These are phyloP conservation scores for Micromussa lordhowensis DNA, from an alignment of 92 coral and sea anemone genomes.

Conservation along the genomic window DNA sequence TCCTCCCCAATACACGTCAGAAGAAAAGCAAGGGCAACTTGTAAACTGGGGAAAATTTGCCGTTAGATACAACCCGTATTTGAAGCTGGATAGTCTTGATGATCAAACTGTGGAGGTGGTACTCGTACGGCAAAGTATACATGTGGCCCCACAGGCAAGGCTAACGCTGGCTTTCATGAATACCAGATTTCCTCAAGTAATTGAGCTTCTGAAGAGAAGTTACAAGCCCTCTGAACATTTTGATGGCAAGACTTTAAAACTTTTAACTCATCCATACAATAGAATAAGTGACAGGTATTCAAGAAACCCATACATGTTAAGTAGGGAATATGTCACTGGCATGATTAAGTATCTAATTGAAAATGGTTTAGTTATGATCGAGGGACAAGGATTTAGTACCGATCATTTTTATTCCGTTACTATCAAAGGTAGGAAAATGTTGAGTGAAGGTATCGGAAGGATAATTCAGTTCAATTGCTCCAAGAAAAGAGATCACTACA, in stretches of 20 bases:
- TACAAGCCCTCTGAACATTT: neutral
- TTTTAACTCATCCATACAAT: no score
- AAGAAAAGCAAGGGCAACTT: neutral
- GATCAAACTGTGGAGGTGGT: no score
- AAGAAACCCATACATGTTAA: neutral
- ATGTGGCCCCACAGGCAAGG: neutral
- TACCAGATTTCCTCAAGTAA: neutral
- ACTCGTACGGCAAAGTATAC: neutral
- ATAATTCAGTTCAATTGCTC: no score
- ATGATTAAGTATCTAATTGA: no score
- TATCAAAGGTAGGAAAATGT: neutral
- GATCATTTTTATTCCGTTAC: no score
- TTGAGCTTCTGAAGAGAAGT: neutral
- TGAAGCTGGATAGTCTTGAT: neutral
- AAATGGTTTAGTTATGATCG: no score
- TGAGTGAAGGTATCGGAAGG: neutral
- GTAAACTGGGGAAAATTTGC: conserved; percentile 5
- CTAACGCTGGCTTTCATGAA: no score
- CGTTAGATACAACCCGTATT: neutral
- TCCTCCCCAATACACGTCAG: neutral
- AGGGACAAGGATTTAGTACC: neutral
- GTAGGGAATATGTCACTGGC: neutral
- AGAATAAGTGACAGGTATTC: neutral
- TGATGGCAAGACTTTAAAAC: no score
- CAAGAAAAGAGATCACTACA: no score